Evolutionary conservation across 2,888 invertebrate genomes (phyloP), one percentile per base, ranked within the genome.

Genomic region (Rhimphoctona megacephalus): DNA sequence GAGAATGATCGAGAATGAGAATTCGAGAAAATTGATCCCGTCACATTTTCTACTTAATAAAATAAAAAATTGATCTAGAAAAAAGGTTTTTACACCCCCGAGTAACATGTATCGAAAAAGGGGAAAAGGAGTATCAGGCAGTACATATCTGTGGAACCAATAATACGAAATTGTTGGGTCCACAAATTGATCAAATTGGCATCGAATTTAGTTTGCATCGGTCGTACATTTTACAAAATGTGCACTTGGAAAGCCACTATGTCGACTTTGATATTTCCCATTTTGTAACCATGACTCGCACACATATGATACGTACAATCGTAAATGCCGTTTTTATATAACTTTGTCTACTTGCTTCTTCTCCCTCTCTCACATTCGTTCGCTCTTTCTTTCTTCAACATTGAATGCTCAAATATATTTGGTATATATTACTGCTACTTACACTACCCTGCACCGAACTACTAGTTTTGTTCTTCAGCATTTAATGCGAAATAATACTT

Each of bases 401-500:
- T 69, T 54, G 52, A 22, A 73, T 36, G n/a, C 22, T 46, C 64
- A 49, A n/a, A n/a, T n/a, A n/a, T n/a, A n/a, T n/a, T n/a, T n/a
- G 11, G 33, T 64, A 76, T 64, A 76, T 22, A 46, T 67, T 67
- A 78, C 19, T 22, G 14, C 66, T 52, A 46, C 66, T 77, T 33
- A 25, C 46, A 49, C 49, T 67, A 67, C 6, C 39, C 22, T n/a
- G 33, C 67, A 25, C 22, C 14, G 67, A 78, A 19, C 25, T 78
- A 52, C 67, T 49, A 78, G 67, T 78, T 78, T 67, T 67, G 72
- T 85, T 81, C 85, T 80, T 54, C 74, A 54, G 83, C 79, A 76
- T 83, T 85, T 77, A 86, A 86, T 83, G 86, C 84, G 77, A 86
- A 84, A 86, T 81, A 84, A 84, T 86, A 86, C 77, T 81, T 77